Percentiles rank a stretch among this genome's conserved stretches.
Conservation (phyloP, 2,113 vertebrate genomes). For the Petaurus breviceps region DNA sequence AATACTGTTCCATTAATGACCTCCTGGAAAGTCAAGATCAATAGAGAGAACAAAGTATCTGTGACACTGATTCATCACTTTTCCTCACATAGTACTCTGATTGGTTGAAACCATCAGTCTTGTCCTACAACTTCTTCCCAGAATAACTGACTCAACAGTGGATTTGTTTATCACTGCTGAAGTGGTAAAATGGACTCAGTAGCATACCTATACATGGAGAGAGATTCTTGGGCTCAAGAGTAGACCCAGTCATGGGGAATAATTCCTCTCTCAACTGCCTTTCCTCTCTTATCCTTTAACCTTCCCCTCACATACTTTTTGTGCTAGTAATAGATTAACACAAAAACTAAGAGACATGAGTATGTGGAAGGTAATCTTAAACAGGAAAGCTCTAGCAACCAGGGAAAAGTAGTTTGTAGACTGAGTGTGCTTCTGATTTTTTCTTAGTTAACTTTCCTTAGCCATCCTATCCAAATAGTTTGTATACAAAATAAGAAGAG, state of each 20-base stretch:
- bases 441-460: conserved; percentile 35
- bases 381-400: too few species aligned
- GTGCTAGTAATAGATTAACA: too few species aligned
- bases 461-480: background rate
- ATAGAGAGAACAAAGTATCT: too few species aligned
- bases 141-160: background rate
- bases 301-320: background rate
- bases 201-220: background rate
- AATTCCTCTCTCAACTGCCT: background rate
- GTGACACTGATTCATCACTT: too few species aligned
- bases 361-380: too few species aligned
- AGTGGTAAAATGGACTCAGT: background rate
- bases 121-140: background rate
- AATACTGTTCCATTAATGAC: too few species aligned
- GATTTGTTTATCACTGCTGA: background rate
- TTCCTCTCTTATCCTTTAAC: background rate
- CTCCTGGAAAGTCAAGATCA: too few species aligned
- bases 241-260: too few species aligned
- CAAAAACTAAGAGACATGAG: too few species aligned
- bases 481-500: conserved; percentile 42
- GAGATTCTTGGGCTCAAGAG: background rate
- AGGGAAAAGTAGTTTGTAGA: too few species aligned
- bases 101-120: background rate
- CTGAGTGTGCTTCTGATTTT: background rate
- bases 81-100: too few species aligned